Percentiles rank a stretch among this genome's conserved stretches.
Conservation (phyloP, 2,113 vertebrate species). For the Pitta sordida region DNA sequence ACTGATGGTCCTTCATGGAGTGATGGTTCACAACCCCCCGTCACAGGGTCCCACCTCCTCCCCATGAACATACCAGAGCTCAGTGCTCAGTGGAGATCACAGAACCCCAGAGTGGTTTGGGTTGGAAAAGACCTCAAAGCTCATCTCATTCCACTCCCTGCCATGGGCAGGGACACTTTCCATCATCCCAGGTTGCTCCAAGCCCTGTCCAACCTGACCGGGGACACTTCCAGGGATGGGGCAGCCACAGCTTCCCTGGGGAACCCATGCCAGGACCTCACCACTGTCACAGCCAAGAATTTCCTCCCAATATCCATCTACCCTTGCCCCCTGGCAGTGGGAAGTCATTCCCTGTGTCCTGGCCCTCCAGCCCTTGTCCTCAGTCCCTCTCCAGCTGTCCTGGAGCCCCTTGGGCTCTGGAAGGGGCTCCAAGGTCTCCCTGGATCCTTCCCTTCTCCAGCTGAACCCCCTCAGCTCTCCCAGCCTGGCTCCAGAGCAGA, state of each 20-base stretch:
- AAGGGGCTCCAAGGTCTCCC: rapidly evolving
- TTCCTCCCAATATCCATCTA: not conserved
- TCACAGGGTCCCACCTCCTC: not conserved
- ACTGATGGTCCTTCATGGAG: not conserved
- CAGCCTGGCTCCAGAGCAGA: not conserved
- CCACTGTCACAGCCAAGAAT: not conserved
- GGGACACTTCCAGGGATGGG: not conserved
- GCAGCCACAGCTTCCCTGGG: not conserved
- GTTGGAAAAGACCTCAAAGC: not conserved
- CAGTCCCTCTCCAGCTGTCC: not conserved
- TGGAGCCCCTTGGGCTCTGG: not conserved
- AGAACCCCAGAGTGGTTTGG: not conserved
- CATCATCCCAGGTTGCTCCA: rapidly evolving
- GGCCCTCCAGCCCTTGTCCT: not conserved
- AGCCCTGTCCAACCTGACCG: rapidly evolving
- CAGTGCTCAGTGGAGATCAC: rapidly evolving
- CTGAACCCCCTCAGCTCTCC: rapidly evolving
- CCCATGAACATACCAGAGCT: rapidly evolving
- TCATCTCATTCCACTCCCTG: rapidly evolving
- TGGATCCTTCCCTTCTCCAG: not conserved
- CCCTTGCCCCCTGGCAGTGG: not conserved
- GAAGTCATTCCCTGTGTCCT: not conserved
- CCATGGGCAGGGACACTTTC: not conserved
- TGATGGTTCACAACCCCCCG: not conserved
- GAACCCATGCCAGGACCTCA: not conserved